phyloP scores from a whole-genome alignment of 1,140 invertebrate species.

The Zaprionus davidi region DNA sequence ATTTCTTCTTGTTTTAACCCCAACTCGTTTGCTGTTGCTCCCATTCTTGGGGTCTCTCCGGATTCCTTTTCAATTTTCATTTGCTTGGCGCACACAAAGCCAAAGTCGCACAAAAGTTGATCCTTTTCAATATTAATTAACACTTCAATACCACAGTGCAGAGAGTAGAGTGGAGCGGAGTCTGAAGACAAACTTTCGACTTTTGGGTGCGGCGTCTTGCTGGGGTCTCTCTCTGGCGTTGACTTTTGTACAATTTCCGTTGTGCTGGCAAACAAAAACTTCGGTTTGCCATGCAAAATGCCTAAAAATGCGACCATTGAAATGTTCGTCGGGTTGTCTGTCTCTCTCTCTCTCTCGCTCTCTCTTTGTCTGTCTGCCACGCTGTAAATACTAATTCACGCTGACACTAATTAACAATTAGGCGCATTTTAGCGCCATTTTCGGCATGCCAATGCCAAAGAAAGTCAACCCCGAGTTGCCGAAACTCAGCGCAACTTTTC shows the following conservation, averaged over 20 bases:
- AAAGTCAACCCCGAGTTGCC: slow-evolving; percentile 22
- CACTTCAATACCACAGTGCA: slow-evolving; percentile 79
- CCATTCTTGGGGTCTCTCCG: slow-evolving; percentile 17
- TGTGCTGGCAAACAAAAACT: slow-evolving; percentile 62
- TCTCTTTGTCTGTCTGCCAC: slow-evolving; percentile 1
- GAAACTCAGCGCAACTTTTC: slow-evolving; percentile 62
- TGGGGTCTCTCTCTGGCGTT: slow-evolving; percentile 34
- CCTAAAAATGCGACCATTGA: slow-evolving; percentile 73
- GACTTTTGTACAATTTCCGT: slow-evolving; percentile 74
- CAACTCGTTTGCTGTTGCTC: neutral
- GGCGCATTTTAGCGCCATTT: slow-evolving; percentile 75
- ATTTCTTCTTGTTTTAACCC: slow-evolving; percentile 16
- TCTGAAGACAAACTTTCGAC: slow-evolving; percentile 68
- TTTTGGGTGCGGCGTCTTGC: slow-evolving; percentile 23
- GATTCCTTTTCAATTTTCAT: slow-evolving; percentile 65
- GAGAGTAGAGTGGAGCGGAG: slow-evolving; percentile 26
- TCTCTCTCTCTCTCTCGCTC: slow-evolving; percentile 10
- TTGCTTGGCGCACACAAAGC: slow-evolving; percentile 51
- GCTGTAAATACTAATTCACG: slow-evolving; percentile 71
- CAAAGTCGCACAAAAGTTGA: slow-evolving; percentile 76
- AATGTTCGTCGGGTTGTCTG: slow-evolving; percentile 27
- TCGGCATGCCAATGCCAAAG: slow-evolving; percentile 46
- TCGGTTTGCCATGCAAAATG: slow-evolving; percentile 54
- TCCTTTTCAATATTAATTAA: slow-evolving; percentile 84
- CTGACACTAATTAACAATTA: slow-evolving; percentile 83